These are phyloP conservation scores for Etheostoma spectabile DNA, from an alignment of 2,113 vertebrate genomes.

Conservation along the genomic window DNA sequence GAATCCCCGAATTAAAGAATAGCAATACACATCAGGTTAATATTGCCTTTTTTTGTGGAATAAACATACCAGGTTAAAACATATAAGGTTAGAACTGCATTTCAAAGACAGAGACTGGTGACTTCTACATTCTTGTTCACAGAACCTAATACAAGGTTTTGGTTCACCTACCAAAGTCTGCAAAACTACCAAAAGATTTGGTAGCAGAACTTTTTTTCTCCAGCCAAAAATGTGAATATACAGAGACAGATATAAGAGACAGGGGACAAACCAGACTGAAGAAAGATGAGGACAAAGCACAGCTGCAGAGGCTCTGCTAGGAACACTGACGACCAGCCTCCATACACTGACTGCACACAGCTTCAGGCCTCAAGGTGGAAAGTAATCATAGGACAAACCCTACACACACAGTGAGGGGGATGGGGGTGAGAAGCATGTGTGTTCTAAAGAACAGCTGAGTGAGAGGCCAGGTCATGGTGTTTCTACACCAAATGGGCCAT, in stretches of 20 bases:
- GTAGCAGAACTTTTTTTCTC: too few relatives aligned
- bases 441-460: constrained; percentile 8
- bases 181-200: background rate
- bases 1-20: too few relatives aligned
- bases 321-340: background rate
- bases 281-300: background rate
- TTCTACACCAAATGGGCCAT: background rate
- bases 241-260: background rate
- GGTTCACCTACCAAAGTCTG: background rate
- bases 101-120: too few relatives aligned
- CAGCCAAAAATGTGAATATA: background rate
- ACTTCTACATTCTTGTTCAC: too few relatives aligned
- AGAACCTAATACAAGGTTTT: background rate
- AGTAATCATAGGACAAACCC: background rate
- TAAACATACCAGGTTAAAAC: too few relatives aligned
- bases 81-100: too few relatives aligned
- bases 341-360: background rate
- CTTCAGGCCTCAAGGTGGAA: constrained; percentile 3
- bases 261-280: background rate
- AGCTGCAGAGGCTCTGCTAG: background rate
- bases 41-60: too few relatives aligned
- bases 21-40: too few relatives aligned
- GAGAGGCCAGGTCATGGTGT: background rate
- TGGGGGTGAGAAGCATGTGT: background rate
- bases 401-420: background rate